phyloP scores from a whole-genome alignment of 2,113 vertebrate genomes.

The Rhizomys pruinosus region DNA sequence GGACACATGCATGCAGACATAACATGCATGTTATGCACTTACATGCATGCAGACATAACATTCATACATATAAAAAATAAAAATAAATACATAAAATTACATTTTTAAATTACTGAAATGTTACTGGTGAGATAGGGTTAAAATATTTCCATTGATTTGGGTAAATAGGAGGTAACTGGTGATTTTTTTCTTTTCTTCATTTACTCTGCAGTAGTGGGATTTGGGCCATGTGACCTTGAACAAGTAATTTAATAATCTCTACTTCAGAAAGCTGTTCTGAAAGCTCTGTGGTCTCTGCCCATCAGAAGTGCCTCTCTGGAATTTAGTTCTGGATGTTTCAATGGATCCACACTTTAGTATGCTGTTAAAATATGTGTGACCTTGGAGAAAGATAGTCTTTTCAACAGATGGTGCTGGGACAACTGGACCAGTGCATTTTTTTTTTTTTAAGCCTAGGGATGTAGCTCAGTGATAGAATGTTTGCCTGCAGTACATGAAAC shows the following conservation, averaged over 20 bases:
- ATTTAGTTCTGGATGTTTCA: conserved; percentile 41
- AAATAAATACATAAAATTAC: too few relatives aligned
- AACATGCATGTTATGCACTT: too few relatives aligned
- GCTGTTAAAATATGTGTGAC: conserved; percentile 36
- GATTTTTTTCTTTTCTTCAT: neutral
- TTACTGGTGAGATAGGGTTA: neutral
- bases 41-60: too few relatives aligned
- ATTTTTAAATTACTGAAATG: neutral
- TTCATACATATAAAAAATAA: too few relatives aligned
- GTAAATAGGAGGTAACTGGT: neutral
- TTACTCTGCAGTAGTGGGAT: neutral
- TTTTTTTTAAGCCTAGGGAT: neutral
- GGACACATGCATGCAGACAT: too few relatives aligned
- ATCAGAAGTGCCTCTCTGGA: conserved; percentile 15
- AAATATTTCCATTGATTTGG: conserved; percentile 23
- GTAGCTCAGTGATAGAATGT: neutral
- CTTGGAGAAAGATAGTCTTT: neutral
- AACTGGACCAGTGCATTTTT: neutral
- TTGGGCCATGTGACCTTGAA: conserved; percentile 13
- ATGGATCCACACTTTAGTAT: neutral
- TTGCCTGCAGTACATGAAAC: neutral
- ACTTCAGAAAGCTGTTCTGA: conserved; percentile 21
- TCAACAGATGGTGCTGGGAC: neutral
- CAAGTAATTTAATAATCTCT: conserved; percentile 47
- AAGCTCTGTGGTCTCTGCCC: conserved; percentile 20